These are phyloP conservation scores for Trichoplusia ni DNA, from an alignment of 1,140 invertebrate species.

Conservation along the genomic window DNA sequence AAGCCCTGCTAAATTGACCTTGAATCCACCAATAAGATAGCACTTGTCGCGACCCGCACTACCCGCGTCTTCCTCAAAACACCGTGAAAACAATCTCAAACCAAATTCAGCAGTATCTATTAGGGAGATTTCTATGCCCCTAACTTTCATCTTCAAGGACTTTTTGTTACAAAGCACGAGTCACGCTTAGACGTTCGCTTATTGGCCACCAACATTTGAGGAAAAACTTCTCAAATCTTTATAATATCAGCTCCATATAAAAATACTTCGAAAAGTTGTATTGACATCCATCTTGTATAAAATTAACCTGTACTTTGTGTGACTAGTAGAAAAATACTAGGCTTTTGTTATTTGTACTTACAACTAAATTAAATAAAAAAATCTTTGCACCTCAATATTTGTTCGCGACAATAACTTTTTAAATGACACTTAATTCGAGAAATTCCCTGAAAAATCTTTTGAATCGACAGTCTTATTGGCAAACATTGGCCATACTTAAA, in stretches of 20 bases:
- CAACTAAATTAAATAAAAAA: slow-evolving; percentile 19
- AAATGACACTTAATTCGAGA: not conserved
- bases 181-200: not conserved
- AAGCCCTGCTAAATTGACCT: no score
- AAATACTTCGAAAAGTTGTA: slow-evolving; percentile 14
- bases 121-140: no score
- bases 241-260: not conserved
- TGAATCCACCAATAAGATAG: no score
- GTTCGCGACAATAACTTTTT: not conserved
- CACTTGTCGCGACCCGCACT: no score
- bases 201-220: not conserved
- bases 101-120: no score
- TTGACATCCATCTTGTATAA: slow-evolving; percentile 20
- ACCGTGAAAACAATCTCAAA: no score
- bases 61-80: no score
- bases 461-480: not conserved
- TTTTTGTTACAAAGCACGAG: no score
- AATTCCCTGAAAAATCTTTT: not conserved
- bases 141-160: no score
- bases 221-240: not conserved
- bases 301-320: slow-evolving; percentile 35
- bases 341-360: slow-evolving; percentile 8
- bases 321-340: slow-evolving; percentile 42
- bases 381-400: slow-evolving; percentile 19
- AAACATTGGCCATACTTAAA: not conserved